Conservation (phyloP, 2,113 vertebrate genomes). For the Xerus inauris region DNA sequence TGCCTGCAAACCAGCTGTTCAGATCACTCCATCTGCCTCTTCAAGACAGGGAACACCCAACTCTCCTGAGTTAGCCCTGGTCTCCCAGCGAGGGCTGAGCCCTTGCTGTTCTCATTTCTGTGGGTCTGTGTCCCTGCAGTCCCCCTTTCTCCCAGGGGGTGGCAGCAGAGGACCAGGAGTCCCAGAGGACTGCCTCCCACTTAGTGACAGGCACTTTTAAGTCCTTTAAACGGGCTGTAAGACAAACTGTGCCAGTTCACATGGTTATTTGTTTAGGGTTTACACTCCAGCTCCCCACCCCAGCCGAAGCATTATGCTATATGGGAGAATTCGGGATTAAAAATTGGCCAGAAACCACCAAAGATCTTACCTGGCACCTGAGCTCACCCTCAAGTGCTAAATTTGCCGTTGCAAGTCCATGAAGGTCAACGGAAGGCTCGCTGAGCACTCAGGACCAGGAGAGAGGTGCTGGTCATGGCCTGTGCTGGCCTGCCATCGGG, state of each 20-base stretch:
- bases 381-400: not conserved
- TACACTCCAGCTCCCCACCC: not conserved
- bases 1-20: not conserved
- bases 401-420: not conserved
- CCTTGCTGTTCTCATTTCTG: rapidly evolving
- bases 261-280: slow-evolving; percentile 27
- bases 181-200: not conserved
- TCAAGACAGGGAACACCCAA: no score
- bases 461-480: rapidly evolving
- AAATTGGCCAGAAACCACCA: not conserved
- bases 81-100: not conserved
- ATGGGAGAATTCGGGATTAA: not conserved
- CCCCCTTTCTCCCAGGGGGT: not conserved
- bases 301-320: not conserved
- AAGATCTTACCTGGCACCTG: not conserved
- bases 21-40: not conserved
- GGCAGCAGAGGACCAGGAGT: slow-evolving; percentile 70
- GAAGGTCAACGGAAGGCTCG: not conserved
- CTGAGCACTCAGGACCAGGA: not conserved
- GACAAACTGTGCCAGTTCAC: not conserved
- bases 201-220: not conserved
- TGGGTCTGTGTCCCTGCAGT: not conserved
- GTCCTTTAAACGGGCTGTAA: not conserved
- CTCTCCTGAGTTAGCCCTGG: rapidly evolving
- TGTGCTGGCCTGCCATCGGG: not conserved